phyloP scores from a whole-genome alignment of 2,113 vertebrate genomes.

The Coptodon bakossiorum region DNA sequence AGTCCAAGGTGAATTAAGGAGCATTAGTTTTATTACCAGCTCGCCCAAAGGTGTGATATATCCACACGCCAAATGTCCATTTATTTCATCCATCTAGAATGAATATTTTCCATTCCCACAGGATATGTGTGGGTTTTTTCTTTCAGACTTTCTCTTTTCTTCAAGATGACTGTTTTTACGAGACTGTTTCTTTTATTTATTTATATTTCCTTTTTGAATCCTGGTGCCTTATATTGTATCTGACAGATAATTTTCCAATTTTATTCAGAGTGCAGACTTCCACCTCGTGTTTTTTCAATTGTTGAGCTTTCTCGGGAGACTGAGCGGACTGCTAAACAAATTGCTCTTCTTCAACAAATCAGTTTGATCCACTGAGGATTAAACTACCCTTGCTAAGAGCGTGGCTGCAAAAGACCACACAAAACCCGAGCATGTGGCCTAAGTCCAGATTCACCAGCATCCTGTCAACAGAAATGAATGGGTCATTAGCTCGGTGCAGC shows the following conservation, averaged over 20 bases:
- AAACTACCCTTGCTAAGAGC: background rate
- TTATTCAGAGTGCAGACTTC: background rate
- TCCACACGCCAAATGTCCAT: background rate
- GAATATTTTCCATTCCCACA: background rate
- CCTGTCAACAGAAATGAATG: slow-evolving; percentile 49
- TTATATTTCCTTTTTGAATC: background rate
- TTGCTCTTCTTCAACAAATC: slow-evolving; percentile 19
- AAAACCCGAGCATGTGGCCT: slow-evolving; percentile 9
- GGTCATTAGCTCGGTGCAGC: slow-evolving; percentile 40
- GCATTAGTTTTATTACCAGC: background rate
- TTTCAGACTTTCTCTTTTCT: background rate
- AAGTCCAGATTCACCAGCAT: slow-evolving; percentile 18
- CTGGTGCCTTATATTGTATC: background rate
- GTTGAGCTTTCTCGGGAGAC: background rate
- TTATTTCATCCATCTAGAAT: background rate
- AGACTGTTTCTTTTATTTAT: background rate
- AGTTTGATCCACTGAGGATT: background rate
- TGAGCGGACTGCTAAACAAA: slow-evolving; percentile 3
- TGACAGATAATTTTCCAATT: background rate
- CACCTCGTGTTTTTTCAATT: background rate
- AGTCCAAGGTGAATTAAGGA: background rate
- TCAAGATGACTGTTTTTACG: background rate
- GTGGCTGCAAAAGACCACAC: slow-evolving; percentile 8
- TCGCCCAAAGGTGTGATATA: background rate
- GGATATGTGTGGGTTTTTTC: background rate